Percentiles rank a stretch among this genome's conserved stretches.
These are phyloP conservation scores for Crotalus horridus DNA, from an alignment of 2,113 vertebrate genomes.

Conservation along the genomic window DNA sequence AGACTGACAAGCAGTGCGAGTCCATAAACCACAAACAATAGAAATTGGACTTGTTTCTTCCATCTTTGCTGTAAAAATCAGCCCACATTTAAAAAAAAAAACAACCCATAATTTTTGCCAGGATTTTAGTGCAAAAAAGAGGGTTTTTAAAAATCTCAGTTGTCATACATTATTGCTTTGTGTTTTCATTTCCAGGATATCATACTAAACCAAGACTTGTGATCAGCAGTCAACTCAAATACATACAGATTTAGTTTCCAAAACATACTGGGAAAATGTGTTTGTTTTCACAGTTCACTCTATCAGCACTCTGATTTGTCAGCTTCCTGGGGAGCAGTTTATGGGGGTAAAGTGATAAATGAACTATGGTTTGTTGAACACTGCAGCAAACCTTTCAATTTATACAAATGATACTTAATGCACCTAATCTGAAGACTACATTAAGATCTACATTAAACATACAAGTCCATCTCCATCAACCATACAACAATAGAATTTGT, in stretches of 20 bases:
- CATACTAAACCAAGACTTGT: not conserved
- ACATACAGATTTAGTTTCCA: not conserved
- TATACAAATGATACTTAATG: not conserved
- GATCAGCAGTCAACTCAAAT: not conserved
- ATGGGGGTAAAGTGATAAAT: not conserved
- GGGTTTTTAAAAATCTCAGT: not conserved
- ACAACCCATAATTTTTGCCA: not conserved
- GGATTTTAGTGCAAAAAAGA: not conserved
- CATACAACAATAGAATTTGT: not conserved
- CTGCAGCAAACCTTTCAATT: not conserved
- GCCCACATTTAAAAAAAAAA: not conserved
- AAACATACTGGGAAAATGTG: not conserved
- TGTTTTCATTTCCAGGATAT: not conserved
- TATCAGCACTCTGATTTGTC: not conserved
- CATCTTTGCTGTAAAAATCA: not conserved
- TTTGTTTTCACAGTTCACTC: not conserved
- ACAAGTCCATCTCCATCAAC: not conserved
- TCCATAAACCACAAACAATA: constrained; percentile 7
- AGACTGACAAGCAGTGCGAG: constrained; percentile 4
- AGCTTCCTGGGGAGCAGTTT: not conserved
- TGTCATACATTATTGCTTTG: not conserved
- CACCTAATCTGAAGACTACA: not conserved
- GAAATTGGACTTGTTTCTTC: not conserved
- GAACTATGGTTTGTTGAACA: not conserved
- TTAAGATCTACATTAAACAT: not conserved